Evolutionary conservation across 2,113 vertebrate genomes (phyloP).

Genomic region (Campylomormyrus numenius): DNA sequence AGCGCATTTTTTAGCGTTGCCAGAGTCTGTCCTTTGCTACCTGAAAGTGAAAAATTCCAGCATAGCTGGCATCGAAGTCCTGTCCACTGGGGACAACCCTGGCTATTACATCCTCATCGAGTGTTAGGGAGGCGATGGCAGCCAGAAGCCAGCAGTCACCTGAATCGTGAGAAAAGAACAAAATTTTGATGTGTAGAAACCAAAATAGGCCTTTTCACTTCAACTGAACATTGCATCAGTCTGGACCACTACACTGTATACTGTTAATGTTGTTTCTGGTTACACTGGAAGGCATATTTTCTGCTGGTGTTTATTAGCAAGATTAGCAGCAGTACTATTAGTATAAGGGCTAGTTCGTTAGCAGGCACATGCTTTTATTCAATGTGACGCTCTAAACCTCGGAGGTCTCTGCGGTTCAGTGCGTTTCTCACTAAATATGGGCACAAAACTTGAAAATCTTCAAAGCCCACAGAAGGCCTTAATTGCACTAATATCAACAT

Average conservation of each 20-base stretch:
- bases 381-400: neutral
- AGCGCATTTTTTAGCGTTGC: too few species aligned
- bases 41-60: slow-evolving; percentile 37
- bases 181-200: neutral
- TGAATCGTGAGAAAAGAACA: neutral
- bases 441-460: neutral
- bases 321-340: neutral
- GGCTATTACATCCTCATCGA: slow-evolving; percentile 27
- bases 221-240: neutral
- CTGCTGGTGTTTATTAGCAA: neutral
- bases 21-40: neutral
- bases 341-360: neutral
- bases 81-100: slow-evolving; percentile 29
- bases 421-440: neutral
- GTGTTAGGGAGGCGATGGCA: slow-evolving; percentile 32
- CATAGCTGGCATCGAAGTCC: slow-evolving; percentile 25
- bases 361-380: neutral
- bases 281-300: neutral
- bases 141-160: slow-evolving; percentile 38
- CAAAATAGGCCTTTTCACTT: neutral
- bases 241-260: neutral
- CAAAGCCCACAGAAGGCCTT: neutral
- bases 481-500: neutral
- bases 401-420: neutral
- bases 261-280: neutral